These are phyloP conservation scores for Chitala chitala DNA, from an alignment of 2,113 vertebrate species.

Conservation along the genomic window DNA sequence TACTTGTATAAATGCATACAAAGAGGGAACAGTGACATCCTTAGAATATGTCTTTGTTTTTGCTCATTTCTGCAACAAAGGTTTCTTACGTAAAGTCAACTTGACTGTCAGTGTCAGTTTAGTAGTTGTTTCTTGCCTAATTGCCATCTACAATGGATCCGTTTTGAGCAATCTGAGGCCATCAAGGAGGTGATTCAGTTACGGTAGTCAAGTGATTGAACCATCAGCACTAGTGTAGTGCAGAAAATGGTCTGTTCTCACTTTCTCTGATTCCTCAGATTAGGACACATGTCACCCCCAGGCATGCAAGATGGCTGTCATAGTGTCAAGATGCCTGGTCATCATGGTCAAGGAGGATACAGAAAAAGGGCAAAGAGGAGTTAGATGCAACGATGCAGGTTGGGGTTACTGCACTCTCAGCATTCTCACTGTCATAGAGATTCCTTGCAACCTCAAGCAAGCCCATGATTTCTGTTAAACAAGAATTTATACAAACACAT, in stretches of 20 bases:
- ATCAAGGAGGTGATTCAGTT: conserved; percentile 2
- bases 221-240: conserved; percentile 1
- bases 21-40: no score
- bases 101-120: background rate
- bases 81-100: background rate
- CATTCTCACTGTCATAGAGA: no score
- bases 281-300: no score
- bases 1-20: background rate
- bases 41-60: background rate
- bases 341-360: no score
- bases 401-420: no score
- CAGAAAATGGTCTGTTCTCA: conserved; percentile 6
- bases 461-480: background rate
- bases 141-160: background rate
- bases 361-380: no score
- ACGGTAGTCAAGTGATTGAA: background rate
- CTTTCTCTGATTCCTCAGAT: conserved; percentile 17
- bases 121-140: background rate
- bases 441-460: background rate
- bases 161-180: background rate
- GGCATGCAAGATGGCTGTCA: no score
- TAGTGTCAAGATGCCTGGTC: no score
- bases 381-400: no score
- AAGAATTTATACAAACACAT: background rate
- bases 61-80: conserved; percentile 23